Base-by-base conservation (phyloP, 2,797 vertebrate species). In the Champsocephalus esox region DNA sequence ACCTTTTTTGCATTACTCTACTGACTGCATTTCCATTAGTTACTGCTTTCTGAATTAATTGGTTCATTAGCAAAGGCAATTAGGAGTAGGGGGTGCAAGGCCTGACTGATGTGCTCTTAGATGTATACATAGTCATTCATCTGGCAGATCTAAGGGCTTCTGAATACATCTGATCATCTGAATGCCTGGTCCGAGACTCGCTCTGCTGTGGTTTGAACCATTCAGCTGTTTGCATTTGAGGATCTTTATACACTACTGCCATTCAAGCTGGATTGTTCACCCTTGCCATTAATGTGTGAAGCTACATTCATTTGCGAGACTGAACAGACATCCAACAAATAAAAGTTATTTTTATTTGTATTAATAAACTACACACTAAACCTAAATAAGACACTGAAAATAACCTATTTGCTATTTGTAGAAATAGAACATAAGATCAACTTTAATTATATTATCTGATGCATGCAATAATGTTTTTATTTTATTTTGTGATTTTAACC, bases 11-110 rank as follows among this genome's bases (percentile, higher is more conserved):
- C 84, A 85, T 92, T 82, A 79, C 79, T 80, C 70, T 34, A 71
- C 73, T 68, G 50, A 84, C 86, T 82, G 66, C 73, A 69, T 89
- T 85, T 88, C 71, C 81, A 90, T 91, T 82, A 86, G 60, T 46
- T 66, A 46, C 50, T 55, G 65, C 67, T 82, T 62, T 78, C 85
- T 89, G 90, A 93, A 92, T 91, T 90, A 93, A 93, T 88, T 88
- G 64, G 74, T 76, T 89, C 66, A 84, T 92, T 92, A 91, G 79
- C 48, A 59, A 57, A 86, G 68, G 71, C 76, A 89, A 88, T 90
- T 87, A 87, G 73, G 50, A 83, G 66, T 49, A 5, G 46, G n/a
- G 80, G 66, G 70, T 3, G 55, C 3, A 0, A 73, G 63, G 67
- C 52, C 63, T 51, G 55, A 79, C 71, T 85, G 79, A 82, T 90